Conservation (phyloP, 2,888 invertebrate genomes). For the Drosophila yooni region DNA sequence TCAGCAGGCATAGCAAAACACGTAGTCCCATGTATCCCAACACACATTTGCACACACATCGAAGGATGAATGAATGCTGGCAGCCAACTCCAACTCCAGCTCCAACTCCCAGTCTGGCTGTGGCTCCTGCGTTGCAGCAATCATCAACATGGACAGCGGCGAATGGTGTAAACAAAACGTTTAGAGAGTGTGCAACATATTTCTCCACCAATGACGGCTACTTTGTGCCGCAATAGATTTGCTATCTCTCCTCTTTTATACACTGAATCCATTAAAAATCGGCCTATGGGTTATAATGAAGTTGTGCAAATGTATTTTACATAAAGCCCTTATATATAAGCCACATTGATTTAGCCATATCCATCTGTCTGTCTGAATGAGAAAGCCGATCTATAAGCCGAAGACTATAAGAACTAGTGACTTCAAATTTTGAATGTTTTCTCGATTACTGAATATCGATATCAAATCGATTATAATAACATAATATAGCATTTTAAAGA, state of each 20-base stretch:
- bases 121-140: constrained; percentile 21
- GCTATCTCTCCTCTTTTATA: constrained; percentile 10
- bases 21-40: constrained; percentile 69
- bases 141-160: constrained; percentile 39
- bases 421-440: neutral
- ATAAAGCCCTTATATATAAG: neutral
- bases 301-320: neutral
- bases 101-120: neutral
- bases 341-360: neutral
- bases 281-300: neutral
- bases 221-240: constrained; percentile 62
- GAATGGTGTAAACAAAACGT: constrained; percentile 70
- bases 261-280: neutral
- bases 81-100: constrained; percentile 6
- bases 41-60: constrained; percentile 31
- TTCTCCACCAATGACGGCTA: constrained; percentile 49
- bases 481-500: neutral
- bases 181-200: constrained; percentile 61
- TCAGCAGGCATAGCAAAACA: constrained; percentile 67
- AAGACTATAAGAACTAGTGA: neutral
- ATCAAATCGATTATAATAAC: neutral
- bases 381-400: neutral
- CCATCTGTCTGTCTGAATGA: neutral
- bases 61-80: constrained; percentile 45
- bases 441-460: neutral